Base-by-base conservation (phyloP, 2,888 invertebrate species). In the Parnassius orleans region DNA sequence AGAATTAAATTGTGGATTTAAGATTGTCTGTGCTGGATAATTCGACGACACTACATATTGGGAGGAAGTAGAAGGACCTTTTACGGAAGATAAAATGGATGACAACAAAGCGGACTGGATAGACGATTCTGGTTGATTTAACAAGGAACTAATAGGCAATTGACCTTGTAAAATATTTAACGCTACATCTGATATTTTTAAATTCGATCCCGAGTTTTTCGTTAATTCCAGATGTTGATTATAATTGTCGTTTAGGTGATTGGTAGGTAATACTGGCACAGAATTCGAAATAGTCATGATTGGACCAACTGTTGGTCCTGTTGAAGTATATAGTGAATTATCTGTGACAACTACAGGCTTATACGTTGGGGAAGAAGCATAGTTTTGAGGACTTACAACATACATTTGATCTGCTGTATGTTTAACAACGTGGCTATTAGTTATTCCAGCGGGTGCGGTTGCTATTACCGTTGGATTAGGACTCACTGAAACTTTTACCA, bases 101-200 rank as follows among this genome's bases (percentile, higher is more conserved):
- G 75, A 70, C 57, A 74, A 62, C 15, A 72, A 48, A 42, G 78
- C 71, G 2, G 73, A 71, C 41, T 73, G 72, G 42, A 75, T 69
- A 19, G 69, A 60, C 57, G 69, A 64, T 14, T 60, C 66, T 7
- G 69, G 63, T 52, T 60, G 54, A 50, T 53, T 47, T 56, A 63
- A 60, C 53, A 63, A 51, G 5, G 63, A 56, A 56, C 53, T 43
- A 43, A 63, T 55, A 15, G 60, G 63, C 41, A 61, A 55, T 64
- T 64, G 58, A 54, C 65, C 63, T 41, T 62, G 52, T 12, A 61
- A 24, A 52, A 15, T 42, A 12, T 33, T 60, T 7, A 63, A 53
- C 14, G 54, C 63, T 14, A 53, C 19, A 19, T 63, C 60, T 14
- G 55, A 53, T 5, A 52, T 42, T 52, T n/a, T 60, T 42, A 47